Evolutionary conservation across 2,113 vertebrate genomes (phyloP).

Genomic region (Serinus canaria): DNA sequence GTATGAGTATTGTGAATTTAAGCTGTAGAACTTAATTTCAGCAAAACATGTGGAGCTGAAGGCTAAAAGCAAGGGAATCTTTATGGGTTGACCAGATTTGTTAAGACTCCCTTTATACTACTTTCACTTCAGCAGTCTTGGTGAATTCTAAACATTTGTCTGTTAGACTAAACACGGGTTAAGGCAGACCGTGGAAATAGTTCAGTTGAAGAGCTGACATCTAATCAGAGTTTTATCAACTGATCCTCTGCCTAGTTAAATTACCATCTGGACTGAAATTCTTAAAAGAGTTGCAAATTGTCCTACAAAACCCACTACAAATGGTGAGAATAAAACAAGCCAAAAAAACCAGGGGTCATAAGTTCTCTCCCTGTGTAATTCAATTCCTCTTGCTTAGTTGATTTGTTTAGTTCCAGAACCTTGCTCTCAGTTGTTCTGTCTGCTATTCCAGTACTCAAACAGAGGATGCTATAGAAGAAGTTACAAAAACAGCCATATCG

Average conservation of each 20-base stretch:
- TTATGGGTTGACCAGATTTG: neutral
- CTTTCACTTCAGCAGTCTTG: neutral
- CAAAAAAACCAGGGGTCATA: neutral
- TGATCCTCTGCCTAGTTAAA: neutral
- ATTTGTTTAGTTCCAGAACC: neutral
- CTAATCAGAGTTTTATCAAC: neutral
- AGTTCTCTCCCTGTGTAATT: neutral
- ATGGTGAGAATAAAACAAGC: neutral
- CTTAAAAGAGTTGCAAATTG: neutral
- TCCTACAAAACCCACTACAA: neutral
- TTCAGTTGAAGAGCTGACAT: neutral
- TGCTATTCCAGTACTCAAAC: neutral
- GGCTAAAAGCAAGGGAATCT: neutral
- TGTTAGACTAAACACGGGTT: conserved; percentile 47
- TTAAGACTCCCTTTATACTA: neutral
- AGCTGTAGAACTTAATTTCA: neutral
- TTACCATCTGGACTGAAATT: neutral
- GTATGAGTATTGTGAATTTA: neutral
- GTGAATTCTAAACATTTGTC: conserved; percentile 26
- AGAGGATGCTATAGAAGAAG: neutral
- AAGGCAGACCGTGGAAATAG: neutral
- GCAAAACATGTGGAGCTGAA: neutral
- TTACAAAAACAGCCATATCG: neutral
- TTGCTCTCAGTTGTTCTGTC: neutral
- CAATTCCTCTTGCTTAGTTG: neutral